These are phyloP conservation scores for Parnassius orleans DNA, from an alignment of 2,888 invertebrate species.

Conservation along the genomic window DNA sequence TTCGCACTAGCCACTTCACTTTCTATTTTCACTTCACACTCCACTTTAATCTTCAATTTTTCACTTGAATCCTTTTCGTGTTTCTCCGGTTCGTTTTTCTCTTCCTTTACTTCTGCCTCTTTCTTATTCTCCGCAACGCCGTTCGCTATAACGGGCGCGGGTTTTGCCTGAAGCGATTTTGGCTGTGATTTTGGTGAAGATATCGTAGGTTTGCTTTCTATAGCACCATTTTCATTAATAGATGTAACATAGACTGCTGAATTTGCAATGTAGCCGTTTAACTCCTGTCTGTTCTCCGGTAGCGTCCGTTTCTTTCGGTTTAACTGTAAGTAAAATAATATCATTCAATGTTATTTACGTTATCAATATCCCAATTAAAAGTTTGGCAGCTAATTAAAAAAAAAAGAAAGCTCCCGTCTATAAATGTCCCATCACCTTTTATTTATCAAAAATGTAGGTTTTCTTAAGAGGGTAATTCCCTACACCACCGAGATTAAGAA, in stretches of 20 bases:
- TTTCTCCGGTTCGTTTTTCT: slow-evolving; percentile 60
- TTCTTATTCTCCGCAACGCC: slow-evolving; percentile 53
- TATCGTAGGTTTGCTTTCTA: slow-evolving; percentile 71
- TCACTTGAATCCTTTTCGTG: slow-evolving; percentile 71
- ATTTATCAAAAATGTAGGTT: no score
- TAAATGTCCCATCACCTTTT: no score
- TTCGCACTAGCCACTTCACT: slow-evolving; percentile 67
- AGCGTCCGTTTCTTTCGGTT: slow-evolving; percentile 82
- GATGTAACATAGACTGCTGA: slow-evolving; percentile 92
- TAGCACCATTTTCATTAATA: slow-evolving; percentile 79
- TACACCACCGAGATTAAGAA: no score
- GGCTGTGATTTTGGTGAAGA: slow-evolving; percentile 72
- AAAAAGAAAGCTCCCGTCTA: no score
- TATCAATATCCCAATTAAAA: no score
- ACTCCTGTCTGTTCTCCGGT: slow-evolving; percentile 78
- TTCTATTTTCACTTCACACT: slow-evolving; percentile 51
- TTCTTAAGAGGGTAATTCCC: no score
- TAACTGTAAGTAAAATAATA: slow-evolving; percentile 72
- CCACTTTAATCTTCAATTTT: slow-evolving; percentile 58
- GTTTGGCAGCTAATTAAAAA: no score
- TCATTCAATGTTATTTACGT: slow-evolving; percentile 59
- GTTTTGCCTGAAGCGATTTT: slow-evolving; percentile 72
- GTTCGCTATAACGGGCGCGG: slow-evolving; percentile 70
- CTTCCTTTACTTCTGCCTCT: slow-evolving; percentile 44
- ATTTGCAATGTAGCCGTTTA: slow-evolving; percentile 91